These are phyloP conservation scores for Lordiphosa mommai DNA, from an alignment of 1,140 invertebrate genomes.

Conservation along the genomic window DNA sequence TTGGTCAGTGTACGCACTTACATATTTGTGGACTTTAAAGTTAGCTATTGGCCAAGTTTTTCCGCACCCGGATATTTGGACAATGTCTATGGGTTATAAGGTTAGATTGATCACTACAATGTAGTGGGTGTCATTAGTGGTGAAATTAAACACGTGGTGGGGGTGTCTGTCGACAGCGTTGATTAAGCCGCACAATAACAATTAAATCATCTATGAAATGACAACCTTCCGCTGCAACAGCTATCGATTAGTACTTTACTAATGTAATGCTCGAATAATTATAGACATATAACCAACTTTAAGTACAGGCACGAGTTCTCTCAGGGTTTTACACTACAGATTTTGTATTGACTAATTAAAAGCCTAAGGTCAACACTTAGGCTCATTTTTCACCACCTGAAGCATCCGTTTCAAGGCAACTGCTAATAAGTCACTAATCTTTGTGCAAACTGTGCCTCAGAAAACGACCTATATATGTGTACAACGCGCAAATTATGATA, in stretches of 20 bases:
- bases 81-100: too few relatives aligned
- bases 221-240: not conserved
- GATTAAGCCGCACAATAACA: not conserved
- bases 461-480: slow-evolving; percentile 31
- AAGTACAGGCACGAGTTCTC: not conserved
- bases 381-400: slow-evolving; percentile 38
- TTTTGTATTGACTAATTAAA: not conserved
- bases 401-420: slow-evolving; percentile 42
- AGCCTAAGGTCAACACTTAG: slow-evolving; percentile 31
- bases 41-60: slow-evolving; percentile 38
- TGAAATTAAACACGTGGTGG: too few relatives aligned
- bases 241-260: slow-evolving; percentile 1
- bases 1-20: slow-evolving; percentile 17
- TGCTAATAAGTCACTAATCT: slow-evolving; percentile 61
- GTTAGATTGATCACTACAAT: too few relatives aligned
- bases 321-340: not conserved
- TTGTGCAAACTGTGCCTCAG: slow-evolving; percentile 42
- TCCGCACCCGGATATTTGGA: not conserved
- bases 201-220: slow-evolving; percentile 15
- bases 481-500: slow-evolving; percentile 26
- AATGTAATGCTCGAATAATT: slow-evolving; percentile 1
- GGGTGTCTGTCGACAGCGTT: slow-evolving; percentile 13
- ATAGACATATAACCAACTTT: not conserved
- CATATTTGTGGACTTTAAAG: slow-evolving; percentile 39
- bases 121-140: too few relatives aligned